Base-by-base conservation (phyloP, 1,140 invertebrate genomes). In the Mactra quadrangularis region DNA sequence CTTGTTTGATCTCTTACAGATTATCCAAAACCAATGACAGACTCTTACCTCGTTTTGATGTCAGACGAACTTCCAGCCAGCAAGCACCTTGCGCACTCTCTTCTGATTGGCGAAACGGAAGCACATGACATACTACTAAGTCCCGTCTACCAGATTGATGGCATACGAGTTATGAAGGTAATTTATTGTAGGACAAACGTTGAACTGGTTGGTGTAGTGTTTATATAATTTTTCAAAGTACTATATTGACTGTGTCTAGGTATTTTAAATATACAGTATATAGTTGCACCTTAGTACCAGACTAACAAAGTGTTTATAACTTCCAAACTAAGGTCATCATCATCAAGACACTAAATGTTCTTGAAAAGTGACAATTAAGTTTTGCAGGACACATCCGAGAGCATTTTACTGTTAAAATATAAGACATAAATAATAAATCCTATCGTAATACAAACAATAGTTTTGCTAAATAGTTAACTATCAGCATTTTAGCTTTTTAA, bases 111-210 rank as follows among this genome's bases (percentile, higher is more conserved):
- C 1, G 77, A 81, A 22, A 27, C 62, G 6, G 38, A 17, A 47
- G 33, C 66, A 19, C n/a, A 70, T 17, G 66, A 71, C 25, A 45
- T 81, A 2, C 7, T 70, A 9, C 50, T 71, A 13, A 50, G 31
- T 25, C 33, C 64, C 35, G 25, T 3, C 15, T 57, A 66, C 15
- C 35, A 60, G 2, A 19, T 70, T 15, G 77, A 71, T 50, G 77
- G 53, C n/a, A 59, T 81, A 19, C 55, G 47, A 71, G 47, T 59
- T 17, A 81, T 81, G 77, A 81, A 81, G 77, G 77, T 81, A 77
- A 6, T 17, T 60, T 4, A 22, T 11, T 60, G 22, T 60, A 22
- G 57, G 19, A 3, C 27, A 60, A 27, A 27, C 31, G 19, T 27
- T 22, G 57, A 17, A 60, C 17, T 60, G 22, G 15, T 60, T 11